These are phyloP conservation scores for Vireo altiloquus DNA, from an alignment of 2,113 vertebrate genomes.

Conservation along the genomic window DNA sequence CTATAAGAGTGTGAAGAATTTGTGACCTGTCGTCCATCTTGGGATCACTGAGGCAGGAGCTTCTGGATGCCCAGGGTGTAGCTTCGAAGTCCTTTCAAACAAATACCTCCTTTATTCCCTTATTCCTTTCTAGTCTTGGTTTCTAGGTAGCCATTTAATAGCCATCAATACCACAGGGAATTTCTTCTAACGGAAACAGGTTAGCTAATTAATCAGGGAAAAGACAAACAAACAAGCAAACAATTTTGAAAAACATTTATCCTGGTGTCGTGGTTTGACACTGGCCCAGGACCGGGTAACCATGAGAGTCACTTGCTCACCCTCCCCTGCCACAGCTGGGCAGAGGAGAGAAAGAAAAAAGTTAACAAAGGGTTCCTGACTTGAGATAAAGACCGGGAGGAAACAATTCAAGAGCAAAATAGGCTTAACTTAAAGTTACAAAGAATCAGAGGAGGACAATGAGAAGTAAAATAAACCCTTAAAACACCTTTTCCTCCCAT, in stretches of 20 bases:
- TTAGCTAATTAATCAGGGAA: not conserved
- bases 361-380: not conserved
- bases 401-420: not conserved
- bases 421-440: not conserved
- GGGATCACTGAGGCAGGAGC: no score
- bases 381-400: not conserved
- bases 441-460: not conserved
- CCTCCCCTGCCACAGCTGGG: not conserved
- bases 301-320: not conserved
- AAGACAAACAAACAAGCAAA: not conserved
- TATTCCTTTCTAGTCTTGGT: no score
- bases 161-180: not conserved
- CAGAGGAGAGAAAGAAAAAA: not conserved
- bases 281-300: not conserved
- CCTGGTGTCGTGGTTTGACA: not conserved
- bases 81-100: no score
- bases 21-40: no score
- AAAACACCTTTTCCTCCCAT: not conserved
- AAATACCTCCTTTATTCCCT: no score
- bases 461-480: not conserved
- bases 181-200: not conserved
- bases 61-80: no score
- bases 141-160: no score
- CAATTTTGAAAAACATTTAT: accelerated
- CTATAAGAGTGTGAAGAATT: no score